Base-by-base conservation (phyloP, 1,140 invertebrate species). In the Drosophila nannoptera region DNA sequence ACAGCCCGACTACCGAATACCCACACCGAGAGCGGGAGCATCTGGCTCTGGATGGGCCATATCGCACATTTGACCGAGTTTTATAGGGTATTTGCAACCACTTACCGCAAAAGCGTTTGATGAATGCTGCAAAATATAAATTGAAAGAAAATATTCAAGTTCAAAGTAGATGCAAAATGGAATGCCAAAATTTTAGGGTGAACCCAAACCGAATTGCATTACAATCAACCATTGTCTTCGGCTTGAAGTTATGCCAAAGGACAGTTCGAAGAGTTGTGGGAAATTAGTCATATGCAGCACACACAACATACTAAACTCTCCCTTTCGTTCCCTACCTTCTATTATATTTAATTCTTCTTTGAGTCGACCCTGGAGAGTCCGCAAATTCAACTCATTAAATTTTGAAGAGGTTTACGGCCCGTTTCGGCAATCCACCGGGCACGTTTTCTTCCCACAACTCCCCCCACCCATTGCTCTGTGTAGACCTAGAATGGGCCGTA, bases 321-420 rank as follows among this genome's bases (percentile, higher is more conserved):
- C 5, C 29, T 46, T 80, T 77, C 49, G 73, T 77, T 65, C 45
- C 42, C n/a, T n/a, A n/a, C n/a, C n/a, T n/a, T 14, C n/a, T 12
- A 43, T 22, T 22, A 22, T 3, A 22, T 22, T 22, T 22, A 2
- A 22, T 22, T 22, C 22, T 22, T 22, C n/a, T n/a, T 22, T 22
- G 22, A 43, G 12, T 65, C 53, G 49, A 35, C 68, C 45, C 67
- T 73, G 70, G 32, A 77, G 56, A 35, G 65, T 69, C 55, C 46
- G 59, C 69, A 76, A 70, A 69, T 73, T 77, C 16, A 81, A 80
- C 69, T 80, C 77, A 80, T 80, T 80, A 80, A 80, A 80, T 81
- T 56, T 66, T 66, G 64, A 55, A 80, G 73, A 48, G 69, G 56
- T 64, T 65, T 62, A 49, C 56, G 12, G n/a, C 7, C n/a, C 49